Evolutionary conservation across 2,888 invertebrate species (phyloP), one percentile per base, ranked within the genome.

Genomic region (Atherix ibis): DNA sequence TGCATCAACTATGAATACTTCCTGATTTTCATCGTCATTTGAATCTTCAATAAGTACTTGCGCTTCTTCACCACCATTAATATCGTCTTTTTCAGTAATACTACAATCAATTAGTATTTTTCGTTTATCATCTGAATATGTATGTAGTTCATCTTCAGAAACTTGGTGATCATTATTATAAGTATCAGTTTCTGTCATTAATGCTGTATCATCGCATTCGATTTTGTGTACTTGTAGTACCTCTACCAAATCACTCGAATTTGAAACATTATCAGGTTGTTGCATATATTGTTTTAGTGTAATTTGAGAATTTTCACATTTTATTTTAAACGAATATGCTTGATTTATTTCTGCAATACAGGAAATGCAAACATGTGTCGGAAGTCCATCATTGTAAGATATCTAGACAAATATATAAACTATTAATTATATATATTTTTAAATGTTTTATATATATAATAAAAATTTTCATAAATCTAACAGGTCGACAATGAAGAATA

Each of bases 261-360:
- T 26, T 9, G n/a, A 15, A 22, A 12, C 12, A 24, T 15, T 34
- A 15, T 34, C 34, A 2, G 35, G 26, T 28, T 31, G 27, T 22
- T 35, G 36, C 13, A 38, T 24, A 31, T 41, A 41, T 10, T 58
- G 54, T 12, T 53, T 50, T 12, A 63, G 42, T 1, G 58, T 55
- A 15, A 49, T 47, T 19, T 56, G 55, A 0, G 61, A 55, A 24
- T 50, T 58, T 33, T 60, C 56, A 32, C 60, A 62, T 38, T 56
- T 59, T 10, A 56, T 48, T 41, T 61, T 62, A 33, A 62, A 62
- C 0, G 58, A 50, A 31, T 50, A 54, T 27, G 58, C 58, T 4
- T 52, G 53, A 44, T 58, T 58, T 4, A 61, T 60, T 39, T 61
- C 57, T 19, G 54, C 52, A 9, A 62, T 50, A 39, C 62, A 62